Percentiles rank a stretch among this genome's conserved stretches.
Conservation (phyloP, 53 echinoderm and acorn worm species). For the Holothuria leucospilota region DNA sequence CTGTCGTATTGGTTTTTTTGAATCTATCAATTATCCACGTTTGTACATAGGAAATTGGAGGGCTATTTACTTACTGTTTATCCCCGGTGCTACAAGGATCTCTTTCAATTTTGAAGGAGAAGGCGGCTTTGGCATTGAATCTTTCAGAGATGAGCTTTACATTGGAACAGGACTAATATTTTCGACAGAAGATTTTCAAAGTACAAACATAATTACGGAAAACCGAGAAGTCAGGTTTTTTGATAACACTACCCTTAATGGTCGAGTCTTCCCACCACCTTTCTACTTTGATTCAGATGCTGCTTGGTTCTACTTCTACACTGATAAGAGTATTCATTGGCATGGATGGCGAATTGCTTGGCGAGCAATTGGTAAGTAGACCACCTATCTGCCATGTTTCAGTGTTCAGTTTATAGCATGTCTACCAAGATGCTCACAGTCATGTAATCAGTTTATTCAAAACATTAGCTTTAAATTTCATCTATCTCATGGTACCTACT, state of each 20-base stretch:
- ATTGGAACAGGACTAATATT: slow-evolving; percentile 58
- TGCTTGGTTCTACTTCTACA: slow-evolving; percentile 76
- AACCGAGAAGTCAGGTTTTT: slow-evolving; percentile 10
- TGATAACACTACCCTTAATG: slow-evolving; percentile 5
- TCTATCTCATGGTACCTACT: too few species aligned
- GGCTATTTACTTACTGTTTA: slow-evolving; percentile 75
- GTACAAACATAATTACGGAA: background rate
- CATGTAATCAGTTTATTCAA: too few species aligned
- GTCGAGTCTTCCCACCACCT: background rate
- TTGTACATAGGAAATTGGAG: slow-evolving; percentile 61
- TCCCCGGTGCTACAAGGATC: slow-evolving; percentile 73
- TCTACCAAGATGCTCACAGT: too few species aligned
- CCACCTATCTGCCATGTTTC: too few species aligned
- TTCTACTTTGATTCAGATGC: slow-evolving; percentile 59
- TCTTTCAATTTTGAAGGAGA: slow-evolving; percentile 60
- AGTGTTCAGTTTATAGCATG: too few species aligned
- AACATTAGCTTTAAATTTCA: too few species aligned
- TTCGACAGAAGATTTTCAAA: background rate
- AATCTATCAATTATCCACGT: slow-evolving; percentile 68
- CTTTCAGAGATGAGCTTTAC: slow-evolving; percentile 83
- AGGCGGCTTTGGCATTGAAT: slow-evolving; percentile 64
- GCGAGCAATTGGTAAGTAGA: background rate
- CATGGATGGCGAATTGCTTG: slow-evolving; percentile 72
- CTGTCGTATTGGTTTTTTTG: slow-evolving; percentile 59
- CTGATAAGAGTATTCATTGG: slow-evolving; percentile 77